Evolutionary conservation across 2,888 invertebrate genomes (phyloP), one percentile per base, ranked within the genome.

Genomic region (Lutraria lutraria): DNA sequence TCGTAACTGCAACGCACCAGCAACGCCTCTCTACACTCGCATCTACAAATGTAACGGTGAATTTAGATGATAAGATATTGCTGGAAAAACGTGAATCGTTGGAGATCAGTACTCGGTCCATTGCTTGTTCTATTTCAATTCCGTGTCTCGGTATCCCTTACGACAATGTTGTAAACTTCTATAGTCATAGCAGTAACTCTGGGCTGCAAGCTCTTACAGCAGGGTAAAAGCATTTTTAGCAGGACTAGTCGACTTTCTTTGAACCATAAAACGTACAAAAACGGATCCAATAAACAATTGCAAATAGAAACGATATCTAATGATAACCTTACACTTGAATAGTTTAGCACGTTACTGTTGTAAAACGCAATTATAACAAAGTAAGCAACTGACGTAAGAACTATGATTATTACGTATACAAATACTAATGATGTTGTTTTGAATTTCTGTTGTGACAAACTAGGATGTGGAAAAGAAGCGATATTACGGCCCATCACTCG

Each of bases 211-310:
- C 60, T 19, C 43, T n/a, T 43, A n/a, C 13, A 80, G 34, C 34
- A 56, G 0, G 25, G 0, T 6, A 54, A 76, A 21, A 79, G 2
- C 25, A 34, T 15, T 19, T n/a, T 31, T n/a, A 85, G 54, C 15
- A 85, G n/a, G 21, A 79, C 12, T 0, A 85, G 16, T n/a, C 85
- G 54, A 16, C 85, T 79, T 43, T 85, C 85, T n/a, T 80, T 80
- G 16, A 60, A 85, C 85, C 85, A 85, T 21, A 85, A 34, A 56
- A 85, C 85, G 60, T 85, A 85, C n/a, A 85, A 80, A 80, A 85
- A 85, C 12, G 85, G 85, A 34, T 85, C 60, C 19, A 85, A 43
- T n/a, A 85, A 56, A n/a, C 80, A 79, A 19, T 85, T 85, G 12
- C 19, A 60, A n/a, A 85, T 15, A 1, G 85, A 60, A 79, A 85